A percentile compares a stretch with the other conserved stretches of the same genome.
Evolutionary conservation across 2,113 vertebrate species (phyloP).

Genomic region (Lasiurus borealis): DNA sequence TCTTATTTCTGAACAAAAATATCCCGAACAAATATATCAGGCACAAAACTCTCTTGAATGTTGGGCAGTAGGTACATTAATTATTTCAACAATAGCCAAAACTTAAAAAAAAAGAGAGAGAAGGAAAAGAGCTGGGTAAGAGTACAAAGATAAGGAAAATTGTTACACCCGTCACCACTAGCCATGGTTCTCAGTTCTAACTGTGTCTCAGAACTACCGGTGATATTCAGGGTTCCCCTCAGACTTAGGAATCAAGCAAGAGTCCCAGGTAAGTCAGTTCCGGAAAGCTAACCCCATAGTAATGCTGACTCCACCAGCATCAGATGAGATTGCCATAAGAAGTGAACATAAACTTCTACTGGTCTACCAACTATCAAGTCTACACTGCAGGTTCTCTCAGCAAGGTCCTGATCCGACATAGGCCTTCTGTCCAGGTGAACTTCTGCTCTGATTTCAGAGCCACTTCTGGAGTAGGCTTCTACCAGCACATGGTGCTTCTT

Average conservation of each 20-base stretch:
- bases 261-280: background rate
- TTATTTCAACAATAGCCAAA: background rate
- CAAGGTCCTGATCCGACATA: rapidly evolving
- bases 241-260: background rate
- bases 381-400: background rate
- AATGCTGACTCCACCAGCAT: background rate
- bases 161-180: rapidly evolving
- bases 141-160: background rate
- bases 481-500: background rate
- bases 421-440: background rate
- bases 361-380: background rate
- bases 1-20: background rate
- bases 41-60: background rate
- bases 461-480: background rate
- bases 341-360: background rate
- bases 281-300: background rate
- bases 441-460: background rate
- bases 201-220: background rate
- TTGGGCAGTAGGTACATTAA: background rate
- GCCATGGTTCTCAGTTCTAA: background rate
- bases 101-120: background rate
- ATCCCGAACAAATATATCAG: background rate
- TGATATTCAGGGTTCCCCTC: background rate
- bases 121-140: background rate
- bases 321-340: background rate